A percentile compares a stretch with the other conserved stretches of the same genome.
phyloP scores from a whole-genome alignment of 2,797 vertebrate species.

The Cuniculus paca region DNA sequence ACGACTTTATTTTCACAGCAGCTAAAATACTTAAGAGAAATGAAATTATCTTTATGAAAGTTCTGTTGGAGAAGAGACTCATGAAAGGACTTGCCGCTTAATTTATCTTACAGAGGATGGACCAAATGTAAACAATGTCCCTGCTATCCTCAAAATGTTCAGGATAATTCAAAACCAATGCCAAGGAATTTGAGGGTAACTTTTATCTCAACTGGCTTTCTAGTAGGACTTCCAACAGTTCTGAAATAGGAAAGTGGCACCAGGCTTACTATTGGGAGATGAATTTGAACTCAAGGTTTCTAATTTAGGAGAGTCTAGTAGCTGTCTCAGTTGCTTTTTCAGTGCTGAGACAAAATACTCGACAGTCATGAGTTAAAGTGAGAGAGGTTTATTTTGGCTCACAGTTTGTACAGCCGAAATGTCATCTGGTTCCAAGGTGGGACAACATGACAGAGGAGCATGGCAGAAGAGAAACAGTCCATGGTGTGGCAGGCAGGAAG shows the following conservation, averaged over 20 bases:
- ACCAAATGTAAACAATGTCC: slow-evolving; percentile 64
- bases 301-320: not conserved
- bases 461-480: not conserved
- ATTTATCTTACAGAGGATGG: slow-evolving; percentile 72
- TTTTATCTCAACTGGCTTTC: not conserved
- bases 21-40: slow-evolving; percentile 74
- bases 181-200: not conserved
- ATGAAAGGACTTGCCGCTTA: slow-evolving; percentile 76
- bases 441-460: not conserved
- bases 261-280: not conserved
- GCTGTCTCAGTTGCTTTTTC: not conserved
- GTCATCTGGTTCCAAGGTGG: not conserved
- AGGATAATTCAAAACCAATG: slow-evolving; percentile 63
- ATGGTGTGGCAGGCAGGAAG: not conserved
- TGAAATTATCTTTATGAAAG: slow-evolving; percentile 61
- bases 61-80: slow-evolving; percentile 76
- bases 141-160: slow-evolving; percentile 56
- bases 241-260: not conserved
- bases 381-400: not conserved
- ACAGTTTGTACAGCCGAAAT: not conserved
- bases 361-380: not conserved
- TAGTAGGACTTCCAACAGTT: not conserved
- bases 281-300: not conserved
- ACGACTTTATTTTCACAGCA: slow-evolving; percentile 75
- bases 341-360: not conserved